Base-by-base conservation (phyloP, 2,113 vertebrate genomes). In the Daubentonia madagascariensis region DNA sequence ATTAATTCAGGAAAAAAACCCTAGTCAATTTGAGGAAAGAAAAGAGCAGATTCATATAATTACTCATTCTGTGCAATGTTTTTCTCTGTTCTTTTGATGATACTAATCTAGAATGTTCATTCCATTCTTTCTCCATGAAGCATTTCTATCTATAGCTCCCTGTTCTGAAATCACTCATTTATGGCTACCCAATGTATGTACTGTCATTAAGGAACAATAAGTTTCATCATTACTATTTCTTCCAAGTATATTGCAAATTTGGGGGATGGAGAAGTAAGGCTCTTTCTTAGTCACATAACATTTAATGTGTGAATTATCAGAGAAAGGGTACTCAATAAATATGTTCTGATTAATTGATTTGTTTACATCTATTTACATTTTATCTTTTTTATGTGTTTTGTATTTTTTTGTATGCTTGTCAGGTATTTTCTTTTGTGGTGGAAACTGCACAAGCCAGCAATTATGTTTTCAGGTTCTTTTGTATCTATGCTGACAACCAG, bases 401-500 rank as follows among this genome's bases (percentile, higher is more conserved):
- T 63, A 43, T 68, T 90, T 78, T 80, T 79, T 93, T 78, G 67
- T 45, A 37, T 91, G n/a, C 40, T 70, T 93, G n/a, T 96, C 70
- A 89, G 30, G 52, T 52, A 85, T 80, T 88, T 81, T 91, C 35
- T 85, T 54, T 35, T 86, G 59, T 85, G 17, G n/a, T 85, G 35
- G 28, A 88, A 96, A 91, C 52, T 81, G 54, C 25, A 75, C n/a
- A 96, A 96, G 28, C 30, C 20, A 90, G 54, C 37, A 96, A 89
- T 86, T 96, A 86, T 40, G 18, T 89, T 94, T 96, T 96, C n/a
- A 88, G 30, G 9, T 91, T 93, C 52, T 78, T 94, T 85, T 87
- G 17, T 92, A 76, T 91, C 52, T 72, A 2, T 32, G 22, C 40
- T 97, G 70, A 80, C 78, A 81, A 54, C 11, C 43, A 96, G 45